Evolutionary conservation across 2,797 vertebrate genomes (phyloP), one percentile per base, ranked within the genome.

Genomic region (Lepus townsendii): DNA sequence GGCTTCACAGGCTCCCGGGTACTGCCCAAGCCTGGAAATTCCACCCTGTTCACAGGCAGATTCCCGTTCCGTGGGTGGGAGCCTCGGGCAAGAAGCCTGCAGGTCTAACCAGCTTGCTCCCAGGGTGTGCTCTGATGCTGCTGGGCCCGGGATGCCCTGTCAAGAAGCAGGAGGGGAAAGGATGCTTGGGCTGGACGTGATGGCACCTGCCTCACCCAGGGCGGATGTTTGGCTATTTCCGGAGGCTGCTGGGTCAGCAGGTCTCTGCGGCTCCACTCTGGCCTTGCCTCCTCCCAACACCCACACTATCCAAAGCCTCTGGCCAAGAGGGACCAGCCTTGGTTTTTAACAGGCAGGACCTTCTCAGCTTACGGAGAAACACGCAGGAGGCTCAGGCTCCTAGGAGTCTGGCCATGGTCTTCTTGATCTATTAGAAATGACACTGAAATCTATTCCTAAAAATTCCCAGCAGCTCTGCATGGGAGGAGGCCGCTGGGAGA

Each of bases 361-460:
- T 90, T 63, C 66, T 96, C 85, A 92, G 91, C 82, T 90, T 47
- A 38, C n/a, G 32, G 50, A 77, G 68, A 87, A 50, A 27, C 54
- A 72, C 38, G 63, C 52, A 30, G 83, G 50, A 76, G 65, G 38
- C 82, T 42, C 87, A 2, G 50, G 82, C 16, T 57, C 54, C 54
- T 5, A 57, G 54, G 54, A 57, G 54, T 57, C 69, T 87, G 69
- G 86, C 92, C 54, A 66, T 22, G 27, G 85, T 86, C 69, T 88
- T 91, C 57, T 83, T 96, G 94, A 90, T 96, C 87, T 88, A 94
- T 96, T 92, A 93, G 42, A 96, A 96, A 89, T 47, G 86, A 93
- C 95, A 96, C 57, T 38, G 50, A 96, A 91, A 96, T 90, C 85
- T 88, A 94, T 97, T 73, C 92, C 93, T 93, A 86, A 96, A 86